Evolutionary conservation across 2,113 vertebrate genomes (phyloP), one percentile per base, ranked within the genome.

Genomic region (Phyllostomus hastatus): DNA sequence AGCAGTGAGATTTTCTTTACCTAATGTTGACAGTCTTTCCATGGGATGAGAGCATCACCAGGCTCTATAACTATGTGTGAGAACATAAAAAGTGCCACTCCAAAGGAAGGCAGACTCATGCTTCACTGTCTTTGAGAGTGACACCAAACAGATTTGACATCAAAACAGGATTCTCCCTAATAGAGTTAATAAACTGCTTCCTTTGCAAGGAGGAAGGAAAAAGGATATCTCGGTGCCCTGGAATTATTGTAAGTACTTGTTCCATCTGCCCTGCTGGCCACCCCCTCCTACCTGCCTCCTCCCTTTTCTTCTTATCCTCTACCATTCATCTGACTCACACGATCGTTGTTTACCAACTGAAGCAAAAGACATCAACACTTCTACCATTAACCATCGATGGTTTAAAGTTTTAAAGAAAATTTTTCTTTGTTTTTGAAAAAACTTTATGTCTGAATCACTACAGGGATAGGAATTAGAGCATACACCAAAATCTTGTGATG

Each of bases 391-490:
- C 84, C 28, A 89, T 85, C 26, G 52, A 46, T 17, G 6, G 19
- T 83, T 46, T 96, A 61, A 95, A 64, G 66, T 67, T 48, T n/a
- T 43, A 80, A 78, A 93, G 59, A 75, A 4, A 22, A 35, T 41
- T 87, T 94, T 70, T 75, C 82, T 90, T 81, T 94, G 33, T 38
- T 84, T 79, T 81, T 73, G 66, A 75, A 95, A 78, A 57, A 57
- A 79, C 9, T n/a, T 48, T 78, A n/a, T 50, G 61, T 91, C 54
- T 72, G 48, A 73, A 41, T 91, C 54, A 26, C n/a, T 81, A 16
- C 54, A 80, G 85, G 46, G 73, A 72, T 73, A 59, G 57, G 17
- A 89, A 38, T 66, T 73, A 94, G 84, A 50, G 10, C 20, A 33
- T 52, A 66, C 33, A 43, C 28, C n/a, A 76, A 91, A 69, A 52